These are phyloP conservation scores for Aegotheles bennettii DNA, from an alignment of 2,113 vertebrate genomes.

Conservation along the genomic window DNA sequence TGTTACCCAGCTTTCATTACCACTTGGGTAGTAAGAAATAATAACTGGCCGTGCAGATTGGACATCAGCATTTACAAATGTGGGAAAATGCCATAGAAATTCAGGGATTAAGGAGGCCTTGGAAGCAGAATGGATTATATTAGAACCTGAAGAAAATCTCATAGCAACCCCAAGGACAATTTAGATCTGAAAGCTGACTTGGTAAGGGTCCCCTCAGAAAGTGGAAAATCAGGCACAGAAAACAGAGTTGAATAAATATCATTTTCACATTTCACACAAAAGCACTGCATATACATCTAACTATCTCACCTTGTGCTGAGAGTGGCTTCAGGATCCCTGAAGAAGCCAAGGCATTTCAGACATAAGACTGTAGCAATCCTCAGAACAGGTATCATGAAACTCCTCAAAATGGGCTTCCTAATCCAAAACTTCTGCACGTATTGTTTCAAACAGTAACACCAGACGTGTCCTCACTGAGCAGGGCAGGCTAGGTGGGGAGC, in stretches of 20 bases:
- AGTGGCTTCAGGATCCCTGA: neutral
- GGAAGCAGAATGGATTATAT: neutral
- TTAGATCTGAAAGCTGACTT: neutral
- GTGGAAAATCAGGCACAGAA: rapidly evolving
- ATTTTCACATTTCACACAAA: neutral
- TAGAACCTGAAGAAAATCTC: neutral
- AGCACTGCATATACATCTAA: neutral
- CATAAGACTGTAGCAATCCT: neutral
- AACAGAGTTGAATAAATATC: neutral
- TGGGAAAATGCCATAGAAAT: neutral
- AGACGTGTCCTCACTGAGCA: neutral
- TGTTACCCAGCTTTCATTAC: neutral
- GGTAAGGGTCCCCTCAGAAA: neutral
- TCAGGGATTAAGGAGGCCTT: neutral
- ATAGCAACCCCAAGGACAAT: neutral
- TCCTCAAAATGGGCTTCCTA: neutral
- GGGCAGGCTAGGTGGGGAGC: neutral
- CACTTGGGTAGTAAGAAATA: neutral
- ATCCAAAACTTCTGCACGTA: neutral
- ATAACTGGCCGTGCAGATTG: neutral
- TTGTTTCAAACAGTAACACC: neutral
- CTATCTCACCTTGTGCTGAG: neutral
- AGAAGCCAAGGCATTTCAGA: neutral
- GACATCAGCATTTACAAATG: neutral
- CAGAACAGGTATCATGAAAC: neutral